Evolutionary conservation across 2,888 invertebrate genomes (phyloP), one percentile per base, ranked within the genome.

Genomic region (Caprella mutica): DNA sequence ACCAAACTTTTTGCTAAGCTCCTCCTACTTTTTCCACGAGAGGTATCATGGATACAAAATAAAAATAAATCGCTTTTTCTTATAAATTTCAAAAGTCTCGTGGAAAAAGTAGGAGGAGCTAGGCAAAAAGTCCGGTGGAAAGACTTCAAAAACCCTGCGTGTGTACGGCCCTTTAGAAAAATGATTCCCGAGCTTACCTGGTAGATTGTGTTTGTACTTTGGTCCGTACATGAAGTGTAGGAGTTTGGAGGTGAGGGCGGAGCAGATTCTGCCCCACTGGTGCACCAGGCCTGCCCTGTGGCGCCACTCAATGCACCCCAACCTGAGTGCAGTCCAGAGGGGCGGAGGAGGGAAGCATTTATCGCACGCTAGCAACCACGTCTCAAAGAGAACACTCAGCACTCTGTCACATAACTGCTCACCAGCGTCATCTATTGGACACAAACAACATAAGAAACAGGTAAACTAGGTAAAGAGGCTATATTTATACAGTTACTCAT

Each of bases 351-450:
- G 96, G 75, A 96, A 96, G 71, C 88, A 91, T 65, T 80, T 78
- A 52, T 80, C 77, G 69, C 85, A 86, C 3, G 85, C 83, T 48
- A 84, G 74, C 52, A 86, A 71, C 86, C 86, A 86, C 53, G 90
- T 83, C 76, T 94, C 91, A 73, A 96, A 88, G 55, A 96, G 78
- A 33, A 94, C 94, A 66, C 90, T 89, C 5, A 96, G 77, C 52
- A 96, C 91, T 33, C 96, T 77, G 72, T 94, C 92, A 71, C 93
- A 92, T 43, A 96, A 77, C 71, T 94, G 92, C 72, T 93, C 93
- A 0, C 89, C 89, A n/a, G 91, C 89, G 69, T 92, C 88, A 74
- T 93, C 93, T 77, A 66, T 29, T 3, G 8, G 29, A 17, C 17
- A 5, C 6, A 40, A 40, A n/a, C n/a, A n/a, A n/a, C n/a, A n/a